phyloP scores from a whole-genome alignment of 2,113 vertebrate species.

The Pantherophis guttatus region DNA sequence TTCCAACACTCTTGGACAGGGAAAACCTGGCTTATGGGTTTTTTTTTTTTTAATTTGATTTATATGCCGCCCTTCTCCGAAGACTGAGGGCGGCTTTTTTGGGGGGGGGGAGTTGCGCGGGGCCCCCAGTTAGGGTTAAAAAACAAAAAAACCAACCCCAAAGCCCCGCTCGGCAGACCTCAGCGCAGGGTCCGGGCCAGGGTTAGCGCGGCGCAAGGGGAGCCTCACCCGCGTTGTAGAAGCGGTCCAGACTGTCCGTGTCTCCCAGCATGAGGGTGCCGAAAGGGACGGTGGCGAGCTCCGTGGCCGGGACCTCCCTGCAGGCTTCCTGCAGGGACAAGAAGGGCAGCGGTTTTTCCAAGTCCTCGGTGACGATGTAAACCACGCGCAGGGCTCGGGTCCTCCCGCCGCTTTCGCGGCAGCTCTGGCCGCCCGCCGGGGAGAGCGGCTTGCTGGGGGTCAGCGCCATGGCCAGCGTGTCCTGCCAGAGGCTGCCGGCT shows the following conservation, averaged over 20 bases:
- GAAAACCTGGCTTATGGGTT: neutral
- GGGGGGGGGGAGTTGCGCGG: neutral
- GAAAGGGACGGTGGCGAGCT: conserved; percentile 70
- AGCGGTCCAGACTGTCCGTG: conserved; percentile 73
- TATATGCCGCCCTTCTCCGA: too few species aligned
- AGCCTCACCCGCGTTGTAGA: conserved; percentile 88
- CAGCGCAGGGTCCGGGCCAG: neutral
- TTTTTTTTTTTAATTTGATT: too few species aligned
- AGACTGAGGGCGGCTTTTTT: neutral
- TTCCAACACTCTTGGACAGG: neutral
- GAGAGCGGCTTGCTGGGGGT: conserved; percentile 52
- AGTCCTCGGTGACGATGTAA: conserved; percentile 71
- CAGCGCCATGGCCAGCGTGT: conserved; percentile 73
- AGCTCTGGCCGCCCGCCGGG: neutral
- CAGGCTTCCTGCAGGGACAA: conserved; percentile 80
- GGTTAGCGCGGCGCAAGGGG: neutral
- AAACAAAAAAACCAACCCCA: neutral
- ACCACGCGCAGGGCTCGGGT: conserved; percentile 72
- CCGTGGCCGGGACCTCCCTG: conserved; percentile 60
- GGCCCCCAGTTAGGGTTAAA: too few species aligned
- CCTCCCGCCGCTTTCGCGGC: conserved; percentile 32
- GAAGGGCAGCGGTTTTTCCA: conserved; percentile 69
- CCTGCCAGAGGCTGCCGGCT: conserved; percentile 84
- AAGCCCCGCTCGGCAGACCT: neutral
- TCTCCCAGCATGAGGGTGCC: conserved; percentile 74